A percentile compares a stretch with the other conserved stretches of the same genome.
Evolutionary conservation across 2,113 vertebrate species (phyloP).

Genomic region (Sinocyclocheilus anshuiensis): DNA sequence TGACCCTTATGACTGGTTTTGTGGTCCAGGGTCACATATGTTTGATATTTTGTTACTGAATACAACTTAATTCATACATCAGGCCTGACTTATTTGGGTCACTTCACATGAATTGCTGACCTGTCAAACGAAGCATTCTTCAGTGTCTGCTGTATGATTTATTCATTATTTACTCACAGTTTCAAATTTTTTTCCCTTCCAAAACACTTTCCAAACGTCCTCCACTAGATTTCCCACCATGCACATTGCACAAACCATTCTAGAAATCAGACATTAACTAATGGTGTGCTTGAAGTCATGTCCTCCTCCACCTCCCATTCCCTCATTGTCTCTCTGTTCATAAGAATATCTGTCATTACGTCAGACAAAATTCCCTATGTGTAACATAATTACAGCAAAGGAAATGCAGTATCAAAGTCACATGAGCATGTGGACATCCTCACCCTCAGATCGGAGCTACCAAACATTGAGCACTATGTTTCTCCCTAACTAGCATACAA

Average conservation of each 20-base stretch:
- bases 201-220: not conserved
- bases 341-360: conserved; percentile 42
- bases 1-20: no score
- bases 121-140: not conserved
- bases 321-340: conserved; percentile 18
- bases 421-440: conserved; percentile 41
- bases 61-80: not conserved
- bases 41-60: conserved; percentile 5
- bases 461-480: not conserved
- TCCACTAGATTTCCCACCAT: not conserved
- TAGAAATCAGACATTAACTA: not conserved
- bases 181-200: not conserved
- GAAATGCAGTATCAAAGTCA: conserved; percentile 64
- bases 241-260: not conserved
- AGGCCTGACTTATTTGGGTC: not conserved
- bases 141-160: not conserved
- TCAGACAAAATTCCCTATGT: conserved; percentile 45
- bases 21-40: no score
- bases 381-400: conserved; percentile 55
- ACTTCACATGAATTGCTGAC: not conserved
- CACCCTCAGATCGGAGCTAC: not conserved
- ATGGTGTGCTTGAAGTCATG: conserved; percentile 4
- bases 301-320: conserved; percentile 22
- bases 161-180: not conserved
- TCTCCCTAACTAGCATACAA: not conserved